Base-by-base conservation (phyloP, 2,113 vertebrate genomes). In the Vimba vimba region DNA sequence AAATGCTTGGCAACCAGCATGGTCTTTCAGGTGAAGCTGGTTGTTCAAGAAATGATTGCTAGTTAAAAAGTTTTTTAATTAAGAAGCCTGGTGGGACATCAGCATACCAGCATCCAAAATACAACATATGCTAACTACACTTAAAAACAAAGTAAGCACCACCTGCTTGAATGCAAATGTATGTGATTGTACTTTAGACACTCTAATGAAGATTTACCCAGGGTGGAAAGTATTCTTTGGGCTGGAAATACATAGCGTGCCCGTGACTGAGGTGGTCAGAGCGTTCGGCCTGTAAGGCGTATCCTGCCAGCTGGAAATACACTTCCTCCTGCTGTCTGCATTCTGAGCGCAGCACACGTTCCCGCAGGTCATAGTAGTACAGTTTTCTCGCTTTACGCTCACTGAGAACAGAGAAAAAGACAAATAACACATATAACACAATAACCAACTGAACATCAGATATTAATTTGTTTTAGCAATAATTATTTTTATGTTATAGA, bases 271-370 rank as follows among this genome's bases (percentile, higher is more conserved):
- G 91, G 91, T 95, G 95, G 91, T 96, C 94, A 4, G 95, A 96
- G 86, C 96, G 91, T 86, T 98, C 96, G 9, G 96, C 96, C 92
- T 98, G 97, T 62, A 98, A 89, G 64, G 95, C 96, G 11, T 96
- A 97, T 52, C 96, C 96, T 4, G 96, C 96, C 86, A 98, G 94
- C 91, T 97, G 94, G 92, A 98, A 98, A 91, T 97, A 98, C 86
- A 95, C 94, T 90, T 96, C 97, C 94, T 99, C 97, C 87, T 95
- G 95, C 92, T 96, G 95, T 78, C 92, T 89, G 74, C 96, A 96
- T 69, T 95, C 94, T 11, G 97, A 98, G 86, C 94, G 89, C 73
- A 97, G 94, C 7, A 97, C 96, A 57, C 94, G 95, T 85, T 97
- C 96, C 66, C 95, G 95, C 75, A 98, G 90, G 79, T 97, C 96